phyloP scores from a whole-genome alignment of 2,888 invertebrate species.

The Tetheella fluctuosa region DNA sequence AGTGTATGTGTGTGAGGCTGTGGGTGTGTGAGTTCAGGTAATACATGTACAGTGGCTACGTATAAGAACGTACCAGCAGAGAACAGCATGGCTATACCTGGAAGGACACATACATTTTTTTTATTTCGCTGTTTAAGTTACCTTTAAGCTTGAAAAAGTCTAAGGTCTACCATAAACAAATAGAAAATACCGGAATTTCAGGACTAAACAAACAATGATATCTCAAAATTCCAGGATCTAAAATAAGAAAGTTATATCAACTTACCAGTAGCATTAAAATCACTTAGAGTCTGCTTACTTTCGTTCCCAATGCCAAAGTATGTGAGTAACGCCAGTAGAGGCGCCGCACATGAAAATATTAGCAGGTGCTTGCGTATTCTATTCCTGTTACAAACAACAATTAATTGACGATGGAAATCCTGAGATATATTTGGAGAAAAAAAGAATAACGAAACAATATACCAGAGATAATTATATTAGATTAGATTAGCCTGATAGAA shows the following conservation, averaged over 20 bases:
- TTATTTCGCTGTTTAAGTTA: too few relatives aligned
- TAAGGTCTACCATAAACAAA: too few relatives aligned
- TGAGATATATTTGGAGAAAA: too few relatives aligned
- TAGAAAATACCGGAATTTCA: too few relatives aligned
- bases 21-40: constrained; percentile 93
- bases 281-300: constrained; percentile 94
- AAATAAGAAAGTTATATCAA: constrained; percentile 54
- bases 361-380: constrained; percentile 94
- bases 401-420: too few relatives aligned
- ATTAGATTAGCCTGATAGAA: too few relatives aligned
- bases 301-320: constrained; percentile 97
- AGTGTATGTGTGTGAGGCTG: constrained; percentile 71
- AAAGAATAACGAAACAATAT: too few relatives aligned
- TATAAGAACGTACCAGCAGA: constrained; percentile 99
- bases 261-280: constrained; percentile 94
- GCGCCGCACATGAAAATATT: constrained; percentile 97
- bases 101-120: constrained; percentile 27
- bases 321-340: constrained; percentile 93
- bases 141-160: too few relatives aligned
- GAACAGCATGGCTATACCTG: constrained; percentile 97
- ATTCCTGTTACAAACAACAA: constrained; percentile 70
- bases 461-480: too few relatives aligned
- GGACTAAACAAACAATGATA: not conserved
- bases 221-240: not conserved
- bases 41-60: constrained; percentile 98